Base-by-base conservation (phyloP, 2,113 vertebrate genomes). In the Carettochelys insculpta region DNA sequence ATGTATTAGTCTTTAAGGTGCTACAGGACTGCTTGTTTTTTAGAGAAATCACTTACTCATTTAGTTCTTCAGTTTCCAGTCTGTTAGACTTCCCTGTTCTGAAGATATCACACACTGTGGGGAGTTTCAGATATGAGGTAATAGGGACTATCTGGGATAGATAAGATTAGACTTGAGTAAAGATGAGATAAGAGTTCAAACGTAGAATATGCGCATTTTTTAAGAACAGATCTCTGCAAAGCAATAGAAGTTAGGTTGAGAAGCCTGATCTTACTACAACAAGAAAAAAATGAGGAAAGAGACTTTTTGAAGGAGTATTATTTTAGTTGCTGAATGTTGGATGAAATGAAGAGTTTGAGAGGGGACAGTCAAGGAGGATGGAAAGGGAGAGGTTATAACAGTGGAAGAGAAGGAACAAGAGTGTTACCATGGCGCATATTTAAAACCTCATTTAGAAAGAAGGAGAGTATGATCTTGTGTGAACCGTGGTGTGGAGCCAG, bases 121-220 rank as follows among this genome's bases (percentile, higher is more conserved):
- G n/a, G 34, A 20, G n/a, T 65, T n/a, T 65, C 4, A 8, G 34
- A 10, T 38, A 68, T 68, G 61, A 38, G 8, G 5, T 38, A 68
- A 68, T 38, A 68, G 61, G n/a, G n/a, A 22, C 19, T n/a, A 68
- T 68, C 61, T 68, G n/a, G 16, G 34, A 68, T 38, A 38, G 17
- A 68, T 38, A 38, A 38, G 19, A 68, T 68, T 45, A 89, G 3
- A 19, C 16, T 54, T 81, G 52, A 11, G 34, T 20, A n/a, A n/a
- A 90, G 11, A 27, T 80, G 86, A 89, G 2, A 11, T 48, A 48
- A 88, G 25, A 56, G 65, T 86, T 88, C 77, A 86, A 83, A 80
- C 29, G 84, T 83, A 88, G n/a, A 14, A 68, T 34, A 11, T 38
- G n/a, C 38, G 61, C 61, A 17, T 38, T 68, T 68, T 8, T 68